Conservation (phyloP, 2,797 vertebrate genomes). For the Pseudochirops corinnae region DNA sequence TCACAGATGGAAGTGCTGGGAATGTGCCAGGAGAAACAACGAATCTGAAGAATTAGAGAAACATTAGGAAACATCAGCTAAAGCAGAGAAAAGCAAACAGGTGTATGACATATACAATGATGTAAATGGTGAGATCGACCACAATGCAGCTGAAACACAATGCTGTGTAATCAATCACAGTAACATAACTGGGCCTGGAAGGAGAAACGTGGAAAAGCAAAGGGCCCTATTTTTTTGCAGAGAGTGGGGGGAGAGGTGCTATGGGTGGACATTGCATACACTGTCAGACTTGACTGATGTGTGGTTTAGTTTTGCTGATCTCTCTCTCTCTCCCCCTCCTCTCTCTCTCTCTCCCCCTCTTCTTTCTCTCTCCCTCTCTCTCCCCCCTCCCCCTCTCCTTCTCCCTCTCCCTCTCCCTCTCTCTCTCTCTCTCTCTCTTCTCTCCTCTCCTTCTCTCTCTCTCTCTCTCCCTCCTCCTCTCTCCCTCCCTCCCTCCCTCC, state of each 20-base stretch:
- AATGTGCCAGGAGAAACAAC: neutral
- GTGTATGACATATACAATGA: neutral
- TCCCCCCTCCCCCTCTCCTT: too few species aligned
- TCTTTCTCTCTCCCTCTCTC: too few species aligned
- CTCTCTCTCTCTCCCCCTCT: accelerated
- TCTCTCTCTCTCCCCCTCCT: neutral
- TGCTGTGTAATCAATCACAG: neutral
- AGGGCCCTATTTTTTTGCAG: neutral
- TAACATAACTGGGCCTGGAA: neutral
- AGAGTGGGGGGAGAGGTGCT: neutral
- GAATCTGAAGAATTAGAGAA: neutral
- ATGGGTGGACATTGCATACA: neutral
- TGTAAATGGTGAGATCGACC: neutral
- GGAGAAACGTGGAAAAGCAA: neutral
- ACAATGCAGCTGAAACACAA: neutral
- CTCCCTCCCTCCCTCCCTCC: too few species aligned
- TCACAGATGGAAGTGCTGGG: neutral
- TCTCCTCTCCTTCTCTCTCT: too few species aligned
- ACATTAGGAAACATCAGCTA: neutral
- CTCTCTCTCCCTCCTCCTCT: too few species aligned
- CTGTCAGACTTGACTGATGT: neutral
- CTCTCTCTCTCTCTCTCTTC: too few species aligned
- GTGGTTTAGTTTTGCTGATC: neutral
- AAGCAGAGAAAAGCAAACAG: neutral
- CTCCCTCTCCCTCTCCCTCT: too few species aligned